phyloP scores from a whole-genome alignment of 2,113 vertebrate genomes.

The Abramis brama region DNA sequence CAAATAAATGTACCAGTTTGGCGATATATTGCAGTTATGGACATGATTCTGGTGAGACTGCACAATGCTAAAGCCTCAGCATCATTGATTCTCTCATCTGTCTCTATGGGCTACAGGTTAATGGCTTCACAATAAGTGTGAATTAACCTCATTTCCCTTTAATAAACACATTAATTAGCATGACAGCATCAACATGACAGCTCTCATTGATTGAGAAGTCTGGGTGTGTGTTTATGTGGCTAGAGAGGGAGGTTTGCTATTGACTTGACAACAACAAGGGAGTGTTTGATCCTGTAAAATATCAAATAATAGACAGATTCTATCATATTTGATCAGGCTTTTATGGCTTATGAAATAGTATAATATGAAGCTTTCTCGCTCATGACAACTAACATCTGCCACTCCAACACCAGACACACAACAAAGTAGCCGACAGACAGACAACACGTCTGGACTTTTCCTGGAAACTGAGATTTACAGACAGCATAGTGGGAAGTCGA shows the following conservation, averaged over 20 bases:
- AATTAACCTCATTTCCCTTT: constrained; percentile 43
- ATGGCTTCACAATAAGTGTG: constrained; percentile 29
- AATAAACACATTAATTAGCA: constrained; percentile 40
- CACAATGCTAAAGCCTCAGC: background rate
- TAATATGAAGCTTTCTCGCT: too few species aligned
- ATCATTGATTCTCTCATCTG: background rate
- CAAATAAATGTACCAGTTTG: background rate
- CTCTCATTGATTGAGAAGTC: constrained; percentile 21
- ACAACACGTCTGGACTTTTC: background rate
- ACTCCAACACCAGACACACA: too few species aligned
- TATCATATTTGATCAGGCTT: too few species aligned
- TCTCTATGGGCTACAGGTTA: constrained; percentile 28
- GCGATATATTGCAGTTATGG: background rate
- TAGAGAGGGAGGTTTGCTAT: background rate
- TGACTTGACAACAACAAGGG: background rate
- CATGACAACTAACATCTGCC: too few species aligned
- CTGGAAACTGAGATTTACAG: background rate
- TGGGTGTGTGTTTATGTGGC: background rate
- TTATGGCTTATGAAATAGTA: too few species aligned
- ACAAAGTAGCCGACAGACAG: background rate
- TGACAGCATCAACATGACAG: constrained; percentile 15
- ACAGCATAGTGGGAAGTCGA: background rate
- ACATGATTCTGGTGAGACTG: background rate
- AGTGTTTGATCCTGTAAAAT: background rate
- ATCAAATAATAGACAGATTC: too few species aligned